Percentiles rank a stretch among this genome's conserved stretches.
phyloP scores from a whole-genome alignment of 2,888 invertebrate genomes.

The Drosophila tanythrix region DNA sequence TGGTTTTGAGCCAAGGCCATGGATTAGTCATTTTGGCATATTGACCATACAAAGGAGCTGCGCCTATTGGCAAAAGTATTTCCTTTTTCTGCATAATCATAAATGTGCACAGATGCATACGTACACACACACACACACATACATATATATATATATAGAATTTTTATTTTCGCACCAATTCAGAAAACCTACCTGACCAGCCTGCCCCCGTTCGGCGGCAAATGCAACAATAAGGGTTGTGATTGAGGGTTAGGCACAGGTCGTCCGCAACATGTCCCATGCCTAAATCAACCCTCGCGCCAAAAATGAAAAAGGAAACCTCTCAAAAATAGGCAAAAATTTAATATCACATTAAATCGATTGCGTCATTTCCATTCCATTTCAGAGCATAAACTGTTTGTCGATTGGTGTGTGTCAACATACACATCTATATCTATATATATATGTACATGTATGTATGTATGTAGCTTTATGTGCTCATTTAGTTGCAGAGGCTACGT shows the following conservation, averaged over 20 bases:
- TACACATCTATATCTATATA: background rate
- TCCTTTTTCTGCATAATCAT: background rate
- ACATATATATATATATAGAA: background rate
- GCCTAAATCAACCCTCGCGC: constrained; percentile 74
- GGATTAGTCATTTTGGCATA: constrained; percentile 52
- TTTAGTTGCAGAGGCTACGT: constrained; percentile 28
- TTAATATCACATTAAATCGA: constrained; percentile 17
- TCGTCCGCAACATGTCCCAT: constrained; percentile 49
- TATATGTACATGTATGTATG: background rate
- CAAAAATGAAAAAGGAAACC: constrained; percentile 50
- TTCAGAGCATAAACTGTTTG: background rate
- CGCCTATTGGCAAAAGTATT: constrained; percentile 44
- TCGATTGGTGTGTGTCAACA: background rate
- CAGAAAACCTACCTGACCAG: constrained; percentile 66
- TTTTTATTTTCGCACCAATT: constrained; percentile 36
- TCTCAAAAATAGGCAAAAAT: constrained; percentile 54
- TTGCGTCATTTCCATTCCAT: constrained; percentile 55
- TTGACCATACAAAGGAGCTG: constrained; percentile 30
- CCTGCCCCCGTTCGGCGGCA: constrained; percentile 43
- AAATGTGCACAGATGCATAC: background rate
- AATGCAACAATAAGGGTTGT: constrained; percentile 52
- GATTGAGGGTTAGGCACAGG: constrained; percentile 63
- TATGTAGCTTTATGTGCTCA: constrained; percentile 21
- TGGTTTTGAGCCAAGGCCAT: constrained; percentile 28
- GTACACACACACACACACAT: background rate